phyloP scores from a whole-genome alignment of 2,888 invertebrate species.

The Drosophila robusta region DNA sequence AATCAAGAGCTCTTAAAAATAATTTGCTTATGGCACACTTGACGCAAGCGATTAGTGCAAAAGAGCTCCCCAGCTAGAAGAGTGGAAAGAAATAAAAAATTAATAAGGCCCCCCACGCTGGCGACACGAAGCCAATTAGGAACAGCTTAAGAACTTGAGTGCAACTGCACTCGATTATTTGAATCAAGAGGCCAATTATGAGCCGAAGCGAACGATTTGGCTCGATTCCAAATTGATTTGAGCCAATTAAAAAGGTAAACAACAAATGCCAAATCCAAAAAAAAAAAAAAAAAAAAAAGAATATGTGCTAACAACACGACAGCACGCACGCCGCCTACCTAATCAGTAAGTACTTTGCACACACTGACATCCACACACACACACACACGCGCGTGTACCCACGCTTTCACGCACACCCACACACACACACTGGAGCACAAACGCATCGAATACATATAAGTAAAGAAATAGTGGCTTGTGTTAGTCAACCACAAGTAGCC shows the following conservation, averaged over 20 bases:
- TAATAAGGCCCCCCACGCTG: neutral
- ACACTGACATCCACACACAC: slow-evolving; percentile 31
- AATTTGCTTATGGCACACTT: slow-evolving; percentile 6
- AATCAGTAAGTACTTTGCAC: slow-evolving; percentile 69
- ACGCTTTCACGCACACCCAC: slow-evolving; percentile 1
- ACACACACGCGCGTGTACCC: slow-evolving; percentile 14
- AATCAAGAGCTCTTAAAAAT: slow-evolving; percentile 8
- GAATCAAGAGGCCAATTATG: slow-evolving; percentile 27
- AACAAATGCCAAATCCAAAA: slow-evolving; percentile 24
- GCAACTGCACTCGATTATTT: slow-evolving; percentile 30
- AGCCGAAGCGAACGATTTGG: slow-evolving; percentile 35
- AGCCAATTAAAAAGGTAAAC: slow-evolving; percentile 51
- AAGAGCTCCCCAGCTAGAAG: neutral
- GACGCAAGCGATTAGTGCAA: slow-evolving; percentile 8
- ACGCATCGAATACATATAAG: slow-evolving; percentile 18
- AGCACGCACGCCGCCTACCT: slow-evolving; percentile 69
- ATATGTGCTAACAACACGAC: slow-evolving; percentile 70
- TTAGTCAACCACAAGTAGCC: slow-evolving; percentile 26
- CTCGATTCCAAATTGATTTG: slow-evolving; percentile 45
- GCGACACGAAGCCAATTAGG: slow-evolving; percentile 12
- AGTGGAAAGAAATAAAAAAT: neutral
- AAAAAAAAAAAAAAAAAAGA: slow-evolving; percentile 28
- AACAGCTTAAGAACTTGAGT: slow-evolving; percentile 17
- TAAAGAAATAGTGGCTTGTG: slow-evolving; percentile 16
- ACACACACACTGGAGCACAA: slow-evolving; percentile 8